These are phyloP conservation scores for Pollenia labialis DNA, from an alignment of 2,888 invertebrate genomes.

Conservation along the genomic window DNA sequence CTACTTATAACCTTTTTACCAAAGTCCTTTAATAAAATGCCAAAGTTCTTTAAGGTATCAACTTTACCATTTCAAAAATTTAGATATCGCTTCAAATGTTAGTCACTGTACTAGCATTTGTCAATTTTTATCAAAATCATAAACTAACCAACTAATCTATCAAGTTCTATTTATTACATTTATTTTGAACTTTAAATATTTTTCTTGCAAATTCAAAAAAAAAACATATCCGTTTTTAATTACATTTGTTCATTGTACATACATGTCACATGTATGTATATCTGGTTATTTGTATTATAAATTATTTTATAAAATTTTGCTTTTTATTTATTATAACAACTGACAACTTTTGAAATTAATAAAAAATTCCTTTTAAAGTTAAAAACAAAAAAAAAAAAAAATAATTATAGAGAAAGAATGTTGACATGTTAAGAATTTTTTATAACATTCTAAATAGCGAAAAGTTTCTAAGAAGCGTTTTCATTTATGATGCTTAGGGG, in stretches of 20 bases:
- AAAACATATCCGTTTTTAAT: not conserved
- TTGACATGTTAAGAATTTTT: not conserved
- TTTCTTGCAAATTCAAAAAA: too few species aligned
- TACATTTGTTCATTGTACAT: not conserved
- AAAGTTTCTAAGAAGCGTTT: not conserved
- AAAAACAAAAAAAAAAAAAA: too few species aligned
- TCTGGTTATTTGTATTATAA: not conserved
- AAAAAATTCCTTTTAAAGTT: constrained; percentile 1
- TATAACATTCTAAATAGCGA: not conserved
- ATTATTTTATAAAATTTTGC: not conserved
- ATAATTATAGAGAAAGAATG: not conserved
- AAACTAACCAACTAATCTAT: too few species aligned
- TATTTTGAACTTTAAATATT: too few species aligned
- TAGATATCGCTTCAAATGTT: too few species aligned
- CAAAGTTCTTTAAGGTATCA: too few species aligned
- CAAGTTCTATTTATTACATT: too few species aligned
- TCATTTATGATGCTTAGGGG: not conserved
- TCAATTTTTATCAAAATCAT: too few species aligned
- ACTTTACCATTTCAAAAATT: too few species aligned
- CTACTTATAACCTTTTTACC: too few species aligned
- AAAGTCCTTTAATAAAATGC: too few species aligned
- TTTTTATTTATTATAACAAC: not conserved
- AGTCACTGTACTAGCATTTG: too few species aligned
- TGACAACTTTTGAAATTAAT: constrained; percentile 23
- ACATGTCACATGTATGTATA: not conserved